Percentiles rank a stretch among this genome's conserved stretches.
Conservation (phyloP, 2,888 invertebrate species). For the Ormyrus thymus region DNA sequence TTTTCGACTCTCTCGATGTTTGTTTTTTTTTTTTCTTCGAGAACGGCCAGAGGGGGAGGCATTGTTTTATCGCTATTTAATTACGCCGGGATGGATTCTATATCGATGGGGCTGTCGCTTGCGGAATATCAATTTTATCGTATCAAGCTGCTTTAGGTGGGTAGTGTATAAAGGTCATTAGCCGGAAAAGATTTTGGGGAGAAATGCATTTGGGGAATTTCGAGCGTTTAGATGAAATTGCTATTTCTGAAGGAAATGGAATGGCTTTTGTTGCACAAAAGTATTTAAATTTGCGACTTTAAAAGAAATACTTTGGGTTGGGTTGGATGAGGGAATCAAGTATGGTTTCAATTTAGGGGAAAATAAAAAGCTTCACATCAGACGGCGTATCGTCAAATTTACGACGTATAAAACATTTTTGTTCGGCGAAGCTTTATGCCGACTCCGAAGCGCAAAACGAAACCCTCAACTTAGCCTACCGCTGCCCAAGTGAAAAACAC, state of each 20-base stretch:
- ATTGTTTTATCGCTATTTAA: conserved; percentile 15
- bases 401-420: no score
- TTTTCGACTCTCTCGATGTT: background rate
- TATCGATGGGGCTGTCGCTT: no score
- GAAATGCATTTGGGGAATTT: background rate
- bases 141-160: background rate
- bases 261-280: background rate
- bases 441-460: no score
- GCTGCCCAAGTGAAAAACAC: no score
- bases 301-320: no score
- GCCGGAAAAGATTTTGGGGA: background rate
- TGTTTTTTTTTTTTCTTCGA: background rate
- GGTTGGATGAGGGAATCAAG: no score
- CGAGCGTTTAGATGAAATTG: background rate
- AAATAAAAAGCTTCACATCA: no score
- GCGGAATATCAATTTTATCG: conserved; percentile 7
- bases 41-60: background rate
- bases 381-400: no score
- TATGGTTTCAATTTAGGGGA: no score
- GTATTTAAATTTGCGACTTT: no score
- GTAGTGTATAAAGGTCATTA: background rate
- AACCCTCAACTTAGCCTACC: no score
- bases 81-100: background rate
- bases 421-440: no score
- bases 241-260: background rate